phyloP scores from a whole-genome alignment of 2,113 vertebrate genomes.

The Hippocampus mohnikei region DNA sequence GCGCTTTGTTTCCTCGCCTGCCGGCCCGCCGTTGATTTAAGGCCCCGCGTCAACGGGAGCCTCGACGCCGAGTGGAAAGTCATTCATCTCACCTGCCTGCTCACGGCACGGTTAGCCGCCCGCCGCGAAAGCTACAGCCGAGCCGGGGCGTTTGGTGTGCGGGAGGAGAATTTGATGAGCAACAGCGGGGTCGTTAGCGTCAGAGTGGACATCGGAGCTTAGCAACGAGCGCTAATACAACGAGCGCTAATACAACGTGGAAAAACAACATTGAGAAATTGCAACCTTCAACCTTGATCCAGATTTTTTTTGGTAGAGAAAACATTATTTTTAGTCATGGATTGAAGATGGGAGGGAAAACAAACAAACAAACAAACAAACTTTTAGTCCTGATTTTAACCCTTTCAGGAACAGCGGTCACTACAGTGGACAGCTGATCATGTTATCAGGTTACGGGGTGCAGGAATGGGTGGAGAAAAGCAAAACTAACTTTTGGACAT shows the following conservation, averaged over 20 bases:
- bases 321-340: no score
- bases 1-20: conserved; percentile 56
- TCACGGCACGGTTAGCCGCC: conserved; percentile 56
- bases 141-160: background rate
- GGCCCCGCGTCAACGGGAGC: conserved; percentile 49
- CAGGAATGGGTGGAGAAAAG: no score
- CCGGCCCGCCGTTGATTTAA: conserved; percentile 62
- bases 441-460: no score
- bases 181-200: background rate
- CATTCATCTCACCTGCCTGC: conserved; percentile 53
- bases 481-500: no score
- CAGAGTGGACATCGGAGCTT: background rate
- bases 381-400: no score
- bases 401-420: no score
- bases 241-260: background rate
- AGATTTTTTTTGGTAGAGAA: no score
- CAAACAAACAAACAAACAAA: no score
- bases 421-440: no score
- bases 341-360: no score
- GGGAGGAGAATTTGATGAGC: conserved; percentile 1
- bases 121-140: conserved; percentile 27
- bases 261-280: background rate
- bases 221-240: background rate
- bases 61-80: conserved; percentile 54
- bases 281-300: background rate